A percentile compares a stretch with the other conserved stretches of the same genome.
Evolutionary conservation across 2,888 invertebrate species (phyloP).

Genomic region (Epistrophella euchroma): DNA sequence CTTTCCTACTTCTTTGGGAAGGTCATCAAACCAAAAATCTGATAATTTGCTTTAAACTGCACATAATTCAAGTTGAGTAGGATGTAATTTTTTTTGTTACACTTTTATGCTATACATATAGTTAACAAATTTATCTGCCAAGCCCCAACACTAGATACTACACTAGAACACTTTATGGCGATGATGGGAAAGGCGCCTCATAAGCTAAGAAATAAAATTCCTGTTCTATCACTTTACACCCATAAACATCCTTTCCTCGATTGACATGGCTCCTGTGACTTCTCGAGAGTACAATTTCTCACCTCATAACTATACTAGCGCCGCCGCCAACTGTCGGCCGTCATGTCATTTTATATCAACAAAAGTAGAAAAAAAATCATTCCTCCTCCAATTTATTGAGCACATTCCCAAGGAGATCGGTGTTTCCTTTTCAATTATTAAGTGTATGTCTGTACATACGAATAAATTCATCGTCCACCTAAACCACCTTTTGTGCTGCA

Average conservation of each 20-base stretch:
- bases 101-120: too few species aligned
- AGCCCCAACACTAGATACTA: background rate
- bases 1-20: background rate
- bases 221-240: conserved; percentile 28
- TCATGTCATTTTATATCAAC: conserved; percentile 24
- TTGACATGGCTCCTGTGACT: conserved; percentile 67
- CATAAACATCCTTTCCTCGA: conserved; percentile 70
- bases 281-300: conserved; percentile 59
- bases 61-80: background rate
- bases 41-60: background rate
- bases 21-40: background rate
- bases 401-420: conserved; percentile 78
- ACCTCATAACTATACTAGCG: conserved; percentile 70
- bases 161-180: background rate
- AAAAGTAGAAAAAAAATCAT: background rate
- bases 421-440: conserved; percentile 82
- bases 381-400: conserved; percentile 55
- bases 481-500: conserved; percentile 16
- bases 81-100: too few species aligned
- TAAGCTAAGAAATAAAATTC: conserved; percentile 1
- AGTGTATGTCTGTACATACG: conserved; percentile 76
- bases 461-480: conserved; percentile 66
- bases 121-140: background rate
- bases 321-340: conserved; percentile 32
- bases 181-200: background rate